Evolutionary conservation across 1,140 invertebrate genomes (phyloP), one percentile per base, ranked within the genome.

Genomic region (Pseudoatta argentina): DNA sequence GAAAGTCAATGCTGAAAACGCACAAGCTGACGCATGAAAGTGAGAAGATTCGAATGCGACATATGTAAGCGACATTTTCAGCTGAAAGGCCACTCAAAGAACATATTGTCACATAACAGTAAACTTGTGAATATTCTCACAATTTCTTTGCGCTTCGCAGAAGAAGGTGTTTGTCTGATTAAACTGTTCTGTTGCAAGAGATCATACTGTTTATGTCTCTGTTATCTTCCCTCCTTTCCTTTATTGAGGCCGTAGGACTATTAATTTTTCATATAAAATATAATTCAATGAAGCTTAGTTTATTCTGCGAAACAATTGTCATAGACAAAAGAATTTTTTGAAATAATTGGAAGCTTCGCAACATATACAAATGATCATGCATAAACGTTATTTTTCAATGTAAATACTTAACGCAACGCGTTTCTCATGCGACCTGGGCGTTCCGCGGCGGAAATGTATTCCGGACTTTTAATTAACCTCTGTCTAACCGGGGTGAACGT

Each of bases 41-140:
- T 86, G 8, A 91, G 86, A 72, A 82, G 61, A 55, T 91, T 91
- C 88, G 89, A 91, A 76, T 90, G 88, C 77, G 76, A 91, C 71
- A 91, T 90, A 14, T 91, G 89, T 76, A 88, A 90, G 86, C 76
- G 86, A 55, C 86, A 86, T 61, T 91, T 91, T 21, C 82, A 91
- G 12, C 39, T 88, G 39, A 91, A 91, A 86, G 88, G 89, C 16
- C 89, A 3, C 30, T 87, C 12, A 90, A 89, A 34, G 86, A 90
- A 3, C 86, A 90, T n/a, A 57, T 73, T 91, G 27, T 44, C 39
- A 85, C 88, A 90, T 39, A 90, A 91, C 30, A 88, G 85, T 82
- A 55, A 55, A 57, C 34, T 77, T 59, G 73, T 73, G 69, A 83
- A 75, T 75, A 83, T 61, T 83, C 79, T 83, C 55, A 75, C 55